Evolutionary conservation across 2,113 vertebrate species (phyloP).

Genomic region (Notarius quadriscutis): DNA sequence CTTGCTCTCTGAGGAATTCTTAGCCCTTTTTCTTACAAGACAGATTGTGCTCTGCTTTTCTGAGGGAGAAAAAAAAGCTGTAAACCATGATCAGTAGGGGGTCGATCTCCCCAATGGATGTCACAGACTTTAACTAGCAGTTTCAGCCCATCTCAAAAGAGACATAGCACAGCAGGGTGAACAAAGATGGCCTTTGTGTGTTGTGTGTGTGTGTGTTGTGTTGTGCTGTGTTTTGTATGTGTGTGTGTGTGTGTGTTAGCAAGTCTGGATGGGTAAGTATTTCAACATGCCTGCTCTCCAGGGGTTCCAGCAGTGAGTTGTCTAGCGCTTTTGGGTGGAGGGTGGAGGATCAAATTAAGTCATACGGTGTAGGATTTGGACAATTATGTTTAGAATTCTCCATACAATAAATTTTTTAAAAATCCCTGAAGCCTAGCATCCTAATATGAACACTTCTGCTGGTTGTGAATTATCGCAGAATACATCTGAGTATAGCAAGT

Average conservation of each 20-base stretch:
- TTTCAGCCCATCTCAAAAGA: conserved; percentile 60
- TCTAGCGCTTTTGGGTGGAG: conserved; percentile 15
- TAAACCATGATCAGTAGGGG: conserved; percentile 48
- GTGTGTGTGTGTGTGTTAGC: conserved; percentile 22
- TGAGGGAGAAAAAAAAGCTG: conserved; percentile 44
- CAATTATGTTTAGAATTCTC: conserved; percentile 9
- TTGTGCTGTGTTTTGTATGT: conserved; percentile 12
- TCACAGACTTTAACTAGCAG: conserved; percentile 59
- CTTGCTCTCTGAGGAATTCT: conserved; percentile 46
- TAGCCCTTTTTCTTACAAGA: conserved; percentile 50
- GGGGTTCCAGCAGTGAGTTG: conserved; percentile 35
- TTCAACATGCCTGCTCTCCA: conserved; percentile 40
- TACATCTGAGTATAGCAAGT: neutral
- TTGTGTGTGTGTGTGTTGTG: conserved; percentile 10
- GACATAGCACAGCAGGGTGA: conserved; percentile 54
- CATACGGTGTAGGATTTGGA: neutral
- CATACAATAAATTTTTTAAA: neutral
- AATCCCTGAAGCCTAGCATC: neutral
- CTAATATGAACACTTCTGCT: neutral
- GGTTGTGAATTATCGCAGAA: conserved; percentile 5
- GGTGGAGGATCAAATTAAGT: conserved; percentile 22
- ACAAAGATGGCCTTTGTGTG: conserved; percentile 61
- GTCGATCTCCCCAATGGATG: conserved; percentile 55
- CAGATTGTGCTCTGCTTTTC: conserved; percentile 53
- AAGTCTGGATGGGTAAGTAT: conserved; percentile 41